Base-by-base conservation (phyloP, 1,140 invertebrate species). In the Sycophaga agraensis region DNA sequence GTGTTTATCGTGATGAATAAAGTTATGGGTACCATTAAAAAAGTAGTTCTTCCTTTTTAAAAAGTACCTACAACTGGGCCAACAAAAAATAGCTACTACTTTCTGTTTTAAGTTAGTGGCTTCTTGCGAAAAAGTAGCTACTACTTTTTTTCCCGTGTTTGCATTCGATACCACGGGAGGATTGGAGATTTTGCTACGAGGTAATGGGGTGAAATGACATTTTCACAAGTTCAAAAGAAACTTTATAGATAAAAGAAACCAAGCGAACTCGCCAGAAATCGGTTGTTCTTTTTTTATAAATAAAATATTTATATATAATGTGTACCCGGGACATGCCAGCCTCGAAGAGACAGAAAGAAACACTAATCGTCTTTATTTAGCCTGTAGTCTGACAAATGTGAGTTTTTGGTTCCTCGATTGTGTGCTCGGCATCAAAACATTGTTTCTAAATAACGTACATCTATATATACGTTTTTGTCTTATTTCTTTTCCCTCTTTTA, bases 241-340 rank as follows among this genome's bases (percentile, higher is more conserved):
- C 31, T 35, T 57, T 58, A 22, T 39, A 58, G 55, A 58, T 58
- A 48, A 28, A n/a, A 35, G 1, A 58, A 49, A 48, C 21, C 39
- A 48, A 8, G 16, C 45, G 14, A n/a, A 14, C 12, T 49, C 31
- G 43, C 19, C 17, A 35, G 34, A 39, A 4, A 58, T 58, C 39
- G 34, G 22, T 49, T 48, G 34, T 58, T 48, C 45, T 48, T 49
- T 28, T 39, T 58, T 37, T 28, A 39, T 37, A 22, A 34, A 21
- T 37, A 5, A n/a, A n/a, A 46, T 48, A 56, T 21, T 2, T 11
- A 35, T 45, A 45, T 22, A 22, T 22, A 45, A n/a, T 45, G 24
- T 55, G 17, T 42, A n/a, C 16, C 14, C 24, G 51, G 28, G 24
- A 24, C 7, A 46, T 4, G 12, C 9, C 7, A 56, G 54, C 42